Base-by-base conservation (phyloP, 2,797 vertebrate species). In the Arremon brunneinucha region DNA sequence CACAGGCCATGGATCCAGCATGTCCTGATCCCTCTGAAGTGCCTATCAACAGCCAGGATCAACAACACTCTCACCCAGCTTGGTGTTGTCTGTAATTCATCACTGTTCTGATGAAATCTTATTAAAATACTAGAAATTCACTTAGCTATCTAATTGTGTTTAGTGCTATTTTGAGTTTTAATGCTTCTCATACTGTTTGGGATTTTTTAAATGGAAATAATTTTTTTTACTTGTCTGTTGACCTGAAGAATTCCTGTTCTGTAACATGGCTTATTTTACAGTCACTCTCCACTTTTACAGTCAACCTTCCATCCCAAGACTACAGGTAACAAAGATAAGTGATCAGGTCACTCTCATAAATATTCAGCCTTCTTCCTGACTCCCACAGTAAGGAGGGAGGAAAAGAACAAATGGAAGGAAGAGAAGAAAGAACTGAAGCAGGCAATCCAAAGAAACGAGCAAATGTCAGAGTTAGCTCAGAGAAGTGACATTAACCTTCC, bases 1-100 rank as follows among this genome's bases (percentile, higher is more conserved):
- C 23, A 19, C 8, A 7, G 11, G 4, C 26, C 26, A 35, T 14
- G 2, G 2, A 46, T 41, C 26, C 52, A 75, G 26, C 2, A 2
- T 28, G 16, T 52, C 39, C 50, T 0, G 0, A 46, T 41, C 34
- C 39, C 16, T 64, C 50, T 59, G n/a, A 17, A 35, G 9, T 8
- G 11, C 5, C 28, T 32, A 7, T 14, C 30, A 34, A 24, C 8
- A 1, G 0, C 24, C 16, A 21, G 55, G 41, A 14, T 32, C n/a
- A 22, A 26, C 26, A 35, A 22, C 8, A 21, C 13, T 56, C 11
- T 49, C 4, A 4, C 37, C 34, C 55, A 74, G 16, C 12, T 46
- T 46, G 15, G 19, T 67, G 15, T 4, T 32, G 4, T 21, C 69
- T 84, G 47, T 13, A 39, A 35, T 35, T 90, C 16, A 46, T 63